Conservation (phyloP, 2,113 vertebrate genomes). For the Rhabdomys dilectus region DNA sequence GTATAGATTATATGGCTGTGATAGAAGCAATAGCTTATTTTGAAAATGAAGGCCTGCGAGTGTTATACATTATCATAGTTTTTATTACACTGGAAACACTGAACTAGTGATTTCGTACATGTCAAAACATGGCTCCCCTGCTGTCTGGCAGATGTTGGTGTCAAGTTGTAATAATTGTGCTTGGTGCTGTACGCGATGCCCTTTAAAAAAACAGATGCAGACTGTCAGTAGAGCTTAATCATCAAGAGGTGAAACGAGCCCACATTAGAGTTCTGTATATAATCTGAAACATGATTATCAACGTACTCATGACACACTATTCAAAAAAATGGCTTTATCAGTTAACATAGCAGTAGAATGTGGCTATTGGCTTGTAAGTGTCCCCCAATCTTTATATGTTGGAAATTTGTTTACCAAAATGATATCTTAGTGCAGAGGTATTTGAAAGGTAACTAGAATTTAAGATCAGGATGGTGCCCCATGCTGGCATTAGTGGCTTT, state of each 20-base stretch:
- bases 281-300: not conserved
- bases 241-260: not conserved
- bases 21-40: conserved; percentile 28
- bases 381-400: not conserved
- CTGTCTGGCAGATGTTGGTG: not conserved
- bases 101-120: not conserved
- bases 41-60: conserved; percentile 45
- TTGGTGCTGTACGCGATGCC: fast-evolving
- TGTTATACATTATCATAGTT: conserved; percentile 60
- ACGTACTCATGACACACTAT: not conserved
- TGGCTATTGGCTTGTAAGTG: not conserved
- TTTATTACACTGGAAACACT: not conserved
- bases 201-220: not conserved
- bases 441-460: not conserved
- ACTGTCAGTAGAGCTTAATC: not conserved
- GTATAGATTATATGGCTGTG: not conserved
- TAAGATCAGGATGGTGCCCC: not conserved
- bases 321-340: not conserved
- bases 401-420: not conserved
- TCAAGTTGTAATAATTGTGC: fast-evolving
- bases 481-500: not conserved
- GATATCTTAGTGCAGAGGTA: not conserved
- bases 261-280: not conserved
- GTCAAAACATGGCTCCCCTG: conserved; percentile 66
- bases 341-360: fast-evolving